These are phyloP conservation scores for Oncopeltus fasciatus DNA, from an alignment of 1,140 invertebrate species.

Conservation along the genomic window DNA sequence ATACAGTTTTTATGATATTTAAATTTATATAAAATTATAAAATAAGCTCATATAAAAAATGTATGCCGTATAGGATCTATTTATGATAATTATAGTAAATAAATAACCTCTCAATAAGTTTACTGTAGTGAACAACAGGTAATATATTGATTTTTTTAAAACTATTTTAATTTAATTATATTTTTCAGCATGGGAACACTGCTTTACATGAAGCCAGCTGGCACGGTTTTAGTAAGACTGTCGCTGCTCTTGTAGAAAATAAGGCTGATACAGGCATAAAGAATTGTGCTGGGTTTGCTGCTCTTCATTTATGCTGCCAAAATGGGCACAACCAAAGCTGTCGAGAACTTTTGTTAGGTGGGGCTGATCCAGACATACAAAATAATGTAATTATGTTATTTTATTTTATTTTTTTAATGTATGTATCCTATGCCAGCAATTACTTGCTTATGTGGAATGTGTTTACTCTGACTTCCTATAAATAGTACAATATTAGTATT, in stretches of 20 bases:
- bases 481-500: not conserved
- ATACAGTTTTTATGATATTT: no score
- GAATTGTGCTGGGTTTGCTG: slow-evolving; percentile 79
- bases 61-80: no score
- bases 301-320: slow-evolving; percentile 88
- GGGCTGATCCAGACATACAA: slow-evolving; percentile 73
- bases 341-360: slow-evolving; percentile 69
- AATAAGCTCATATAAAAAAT: no score
- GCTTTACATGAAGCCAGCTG: slow-evolving; percentile 85
- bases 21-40: no score
- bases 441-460: no score
- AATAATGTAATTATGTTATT: slow-evolving; percentile 59
- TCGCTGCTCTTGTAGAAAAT: slow-evolving; percentile 54
- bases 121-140: no score
- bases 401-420: not conserved
- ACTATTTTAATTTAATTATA: slow-evolving; percentile 1
- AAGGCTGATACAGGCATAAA: slow-evolving; percentile 53
- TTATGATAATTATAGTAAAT: no score
- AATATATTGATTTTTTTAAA: not conserved
- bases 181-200: slow-evolving; percentile 78
- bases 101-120: no score
- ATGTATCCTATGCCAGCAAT: not conserved
- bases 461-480: no score
- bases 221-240: slow-evolving; percentile 80
- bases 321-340: slow-evolving; percentile 94